A percentile compares a stretch with the other conserved stretches of the same genome.
These are phyloP conservation scores for Eufriesea mexicana DNA, from an alignment of 1,140 invertebrate genomes.

Conservation along the genomic window DNA sequence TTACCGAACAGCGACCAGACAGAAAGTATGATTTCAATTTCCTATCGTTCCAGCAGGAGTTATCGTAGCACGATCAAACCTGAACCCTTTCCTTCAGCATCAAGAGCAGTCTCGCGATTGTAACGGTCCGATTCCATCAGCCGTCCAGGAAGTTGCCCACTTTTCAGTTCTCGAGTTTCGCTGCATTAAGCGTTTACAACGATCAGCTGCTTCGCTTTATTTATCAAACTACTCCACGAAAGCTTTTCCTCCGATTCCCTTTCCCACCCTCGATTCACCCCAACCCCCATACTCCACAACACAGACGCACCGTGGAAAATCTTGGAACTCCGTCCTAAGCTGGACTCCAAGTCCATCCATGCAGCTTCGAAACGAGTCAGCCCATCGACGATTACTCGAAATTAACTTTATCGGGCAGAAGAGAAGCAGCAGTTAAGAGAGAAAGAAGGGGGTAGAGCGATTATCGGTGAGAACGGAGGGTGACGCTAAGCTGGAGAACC, in stretches of 20 bases:
- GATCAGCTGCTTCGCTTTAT: not conserved
- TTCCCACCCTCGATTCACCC: too few relatives aligned
- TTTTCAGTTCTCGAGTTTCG: not conserved
- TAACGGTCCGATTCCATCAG: not conserved
- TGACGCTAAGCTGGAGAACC: slow-evolving; percentile 53
- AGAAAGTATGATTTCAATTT: not conserved
- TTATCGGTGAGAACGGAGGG: slow-evolving; percentile 13
- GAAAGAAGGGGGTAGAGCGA: not conserved
- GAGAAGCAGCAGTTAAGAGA: too few relatives aligned
- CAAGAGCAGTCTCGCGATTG: not conserved
- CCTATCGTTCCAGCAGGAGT: not conserved
- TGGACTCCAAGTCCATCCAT: not conserved
- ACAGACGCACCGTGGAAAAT: not conserved
- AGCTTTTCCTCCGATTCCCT: not conserved
- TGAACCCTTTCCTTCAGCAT: not conserved
- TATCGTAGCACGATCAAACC: not conserved
- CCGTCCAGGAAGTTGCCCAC: not conserved
- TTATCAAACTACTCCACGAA: slow-evolving; percentile 13
- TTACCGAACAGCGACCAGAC: not conserved
- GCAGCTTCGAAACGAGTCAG: not conserved
- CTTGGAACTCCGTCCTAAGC: not conserved
- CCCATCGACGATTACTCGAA: slow-evolving; percentile 12
- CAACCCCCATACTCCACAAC: not conserved
- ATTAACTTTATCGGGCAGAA: slow-evolving; percentile 25
- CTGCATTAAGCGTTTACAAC: not conserved